Conservation (phyloP, 2,113 vertebrate genomes). For the Turdus rufiventris region DNA sequence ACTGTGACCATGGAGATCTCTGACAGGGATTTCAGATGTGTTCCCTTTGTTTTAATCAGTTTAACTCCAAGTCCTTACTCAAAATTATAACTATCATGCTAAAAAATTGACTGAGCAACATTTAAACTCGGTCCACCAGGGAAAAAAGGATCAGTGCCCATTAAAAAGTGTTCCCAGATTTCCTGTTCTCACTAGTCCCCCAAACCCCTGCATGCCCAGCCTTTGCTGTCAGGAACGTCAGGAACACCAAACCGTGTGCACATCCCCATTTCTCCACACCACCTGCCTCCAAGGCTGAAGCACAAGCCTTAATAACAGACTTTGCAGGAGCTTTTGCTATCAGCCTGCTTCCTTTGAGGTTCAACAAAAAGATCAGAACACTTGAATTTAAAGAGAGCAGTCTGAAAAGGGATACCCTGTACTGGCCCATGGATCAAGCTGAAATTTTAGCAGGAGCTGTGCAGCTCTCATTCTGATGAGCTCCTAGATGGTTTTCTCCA, state of each 20-base stretch:
- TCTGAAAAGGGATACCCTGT: background rate
- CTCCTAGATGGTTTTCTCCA: background rate
- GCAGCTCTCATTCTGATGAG: background rate
- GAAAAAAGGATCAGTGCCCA: background rate
- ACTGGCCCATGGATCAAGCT: background rate
- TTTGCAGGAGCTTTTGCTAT: background rate
- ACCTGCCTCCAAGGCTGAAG: background rate
- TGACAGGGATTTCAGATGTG: background rate
- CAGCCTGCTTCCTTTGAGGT: background rate
- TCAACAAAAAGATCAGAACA: background rate
- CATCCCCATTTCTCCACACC: background rate
- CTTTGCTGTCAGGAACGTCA: background rate
- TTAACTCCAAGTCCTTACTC: background rate
- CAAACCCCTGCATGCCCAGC: rapidly evolving
- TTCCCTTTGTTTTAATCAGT: background rate
- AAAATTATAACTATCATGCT: background rate
- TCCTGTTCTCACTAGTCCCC: background rate
- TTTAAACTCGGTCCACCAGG: background rate
- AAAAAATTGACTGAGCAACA: background rate
- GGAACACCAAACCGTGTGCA: background rate
- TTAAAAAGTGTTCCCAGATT: background rate
- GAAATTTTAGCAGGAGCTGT: background rate
- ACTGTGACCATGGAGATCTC: background rate
- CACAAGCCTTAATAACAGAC: background rate
- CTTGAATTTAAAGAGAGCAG: background rate